These are phyloP conservation scores for Antedon mediterranea DNA, from an alignment of 53 echinoderm and acorn worm species.

Conservation along the genomic window DNA sequence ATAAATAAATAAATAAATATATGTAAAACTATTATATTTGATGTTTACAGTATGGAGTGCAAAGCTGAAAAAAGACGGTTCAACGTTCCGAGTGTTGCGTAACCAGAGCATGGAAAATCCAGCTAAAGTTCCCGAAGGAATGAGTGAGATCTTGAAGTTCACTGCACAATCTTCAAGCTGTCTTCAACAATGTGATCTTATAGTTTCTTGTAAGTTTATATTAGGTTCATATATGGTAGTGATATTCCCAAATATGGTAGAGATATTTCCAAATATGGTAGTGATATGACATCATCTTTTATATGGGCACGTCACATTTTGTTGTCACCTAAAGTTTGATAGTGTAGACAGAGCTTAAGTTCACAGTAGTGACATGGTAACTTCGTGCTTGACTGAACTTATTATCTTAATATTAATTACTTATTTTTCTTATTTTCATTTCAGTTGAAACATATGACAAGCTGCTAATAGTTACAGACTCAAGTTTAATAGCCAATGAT, in stretches of 20 bases:
- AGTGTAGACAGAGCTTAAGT: too few species aligned
- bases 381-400: too few species aligned
- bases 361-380: too few species aligned
- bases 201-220: background rate
- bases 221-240: too few species aligned
- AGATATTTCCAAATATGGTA: too few species aligned
- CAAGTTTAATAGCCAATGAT: background rate
- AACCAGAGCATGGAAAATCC: background rate
- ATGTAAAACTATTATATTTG: too few species aligned
- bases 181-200: background rate
- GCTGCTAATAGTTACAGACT: background rate
- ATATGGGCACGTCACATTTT: too few species aligned
- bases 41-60: background rate
- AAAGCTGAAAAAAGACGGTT: background rate
- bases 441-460: background rate
- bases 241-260: too few species aligned
- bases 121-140: background rate
- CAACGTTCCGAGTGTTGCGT: background rate
- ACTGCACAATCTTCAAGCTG: background rate
- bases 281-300: too few species aligned
- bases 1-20: too few species aligned
- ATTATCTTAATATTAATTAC: too few species aligned
- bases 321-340: too few species aligned
- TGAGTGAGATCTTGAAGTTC: background rate
- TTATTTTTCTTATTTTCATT: background rate